These are phyloP conservation scores for Orchestes rusci DNA, from an alignment of 2,888 invertebrate species.

Conservation along the genomic window DNA sequence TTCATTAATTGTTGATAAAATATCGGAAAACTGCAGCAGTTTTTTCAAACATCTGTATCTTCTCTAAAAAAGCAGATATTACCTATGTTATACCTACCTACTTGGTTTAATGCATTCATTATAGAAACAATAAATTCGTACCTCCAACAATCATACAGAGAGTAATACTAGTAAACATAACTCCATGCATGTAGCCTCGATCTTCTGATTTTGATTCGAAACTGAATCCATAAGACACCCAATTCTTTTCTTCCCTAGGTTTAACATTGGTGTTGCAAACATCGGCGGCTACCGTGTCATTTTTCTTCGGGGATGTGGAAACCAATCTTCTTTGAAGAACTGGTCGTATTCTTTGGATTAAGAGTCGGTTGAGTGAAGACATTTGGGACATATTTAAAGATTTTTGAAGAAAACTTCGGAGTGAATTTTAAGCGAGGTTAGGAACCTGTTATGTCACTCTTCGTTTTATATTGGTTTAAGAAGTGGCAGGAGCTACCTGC, in stretches of 20 bases:
- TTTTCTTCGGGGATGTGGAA: slow-evolving; percentile 48
- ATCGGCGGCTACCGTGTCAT: slow-evolving; percentile 47
- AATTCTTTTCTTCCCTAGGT: slow-evolving; percentile 52
- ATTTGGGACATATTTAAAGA: slow-evolving; percentile 3
- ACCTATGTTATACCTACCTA: no score
- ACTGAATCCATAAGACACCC: slow-evolving; percentile 81
- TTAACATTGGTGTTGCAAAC: slow-evolving; percentile 26
- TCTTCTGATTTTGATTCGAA: slow-evolving; percentile 59
- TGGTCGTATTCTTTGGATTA: slow-evolving; percentile 4
- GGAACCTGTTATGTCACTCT: slow-evolving; percentile 6
- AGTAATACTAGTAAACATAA: slow-evolving; percentile 67
- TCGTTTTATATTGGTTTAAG: no score
- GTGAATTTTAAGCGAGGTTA: slow-evolving; percentile 2
- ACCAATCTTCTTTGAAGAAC: slow-evolving; percentile 1
- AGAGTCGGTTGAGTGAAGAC: slow-evolving; percentile 1
- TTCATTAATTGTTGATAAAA: no score
- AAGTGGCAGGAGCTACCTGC: no score
- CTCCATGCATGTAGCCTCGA: slow-evolving; percentile 56
- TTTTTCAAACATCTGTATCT: no score
- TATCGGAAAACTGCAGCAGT: no score
- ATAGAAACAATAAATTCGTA: slow-evolving; percentile 4
- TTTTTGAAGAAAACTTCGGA: background rate
- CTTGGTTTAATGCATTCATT: background rate
- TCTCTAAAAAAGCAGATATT: no score
- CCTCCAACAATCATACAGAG: slow-evolving; percentile 58